phyloP scores from a whole-genome alignment of 2,888 invertebrate species.

The Ellobium chinense region DNA sequence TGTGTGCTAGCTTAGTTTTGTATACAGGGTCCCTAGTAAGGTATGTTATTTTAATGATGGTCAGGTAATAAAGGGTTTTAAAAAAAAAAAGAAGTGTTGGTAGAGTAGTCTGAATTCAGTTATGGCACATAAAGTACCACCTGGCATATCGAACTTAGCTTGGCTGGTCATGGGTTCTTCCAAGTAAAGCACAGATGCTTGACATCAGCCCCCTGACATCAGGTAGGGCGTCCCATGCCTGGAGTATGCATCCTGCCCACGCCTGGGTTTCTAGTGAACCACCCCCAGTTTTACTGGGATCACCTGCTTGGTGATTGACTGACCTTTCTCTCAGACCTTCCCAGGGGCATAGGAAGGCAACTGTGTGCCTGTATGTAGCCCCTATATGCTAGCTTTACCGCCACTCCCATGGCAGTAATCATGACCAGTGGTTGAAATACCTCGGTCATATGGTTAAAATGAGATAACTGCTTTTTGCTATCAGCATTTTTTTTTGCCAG shows the following conservation, averaged over 20 bases:
- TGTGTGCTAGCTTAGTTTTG: no score
- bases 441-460: no score
- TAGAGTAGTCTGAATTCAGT: constrained; percentile 75
- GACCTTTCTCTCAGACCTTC: constrained; percentile 74
- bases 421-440: no score
- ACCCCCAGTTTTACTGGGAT: constrained; percentile 57
- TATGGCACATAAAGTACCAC: constrained; percentile 57
- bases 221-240: constrained; percentile 52
- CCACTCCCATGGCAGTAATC: constrained; percentile 58
- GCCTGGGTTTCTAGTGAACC: constrained; percentile 64
- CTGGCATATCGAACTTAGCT: constrained; percentile 66
- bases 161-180: constrained; percentile 64
- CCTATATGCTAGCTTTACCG: constrained; percentile 68
- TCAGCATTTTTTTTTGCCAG: no score
- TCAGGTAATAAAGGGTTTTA: no score
- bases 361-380: constrained; percentile 61
- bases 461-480: no score
- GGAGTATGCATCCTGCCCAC: constrained; percentile 41
- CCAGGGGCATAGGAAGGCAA: constrained; percentile 62
- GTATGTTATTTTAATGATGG: no score
- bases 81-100: constrained; percentile 54
- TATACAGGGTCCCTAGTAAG: no score
- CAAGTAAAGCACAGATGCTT: constrained; percentile 57
- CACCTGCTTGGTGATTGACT: constrained; percentile 62
- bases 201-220: constrained; percentile 54